Conservation (phyloP, 2,797 vertebrate species). For the Trachops cirrhosus region DNA sequence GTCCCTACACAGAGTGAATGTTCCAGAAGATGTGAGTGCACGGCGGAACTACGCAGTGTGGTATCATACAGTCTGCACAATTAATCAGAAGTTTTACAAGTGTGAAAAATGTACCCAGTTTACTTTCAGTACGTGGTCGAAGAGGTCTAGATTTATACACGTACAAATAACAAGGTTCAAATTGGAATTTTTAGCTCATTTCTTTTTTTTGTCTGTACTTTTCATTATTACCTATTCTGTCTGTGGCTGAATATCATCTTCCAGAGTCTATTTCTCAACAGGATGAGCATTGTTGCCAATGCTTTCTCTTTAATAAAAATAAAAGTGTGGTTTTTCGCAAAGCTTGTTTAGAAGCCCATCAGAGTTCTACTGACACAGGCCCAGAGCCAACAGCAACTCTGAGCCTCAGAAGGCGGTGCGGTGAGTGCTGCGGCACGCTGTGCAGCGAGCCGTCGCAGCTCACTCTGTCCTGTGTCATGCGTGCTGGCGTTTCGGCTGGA, state of each 20-base stretch:
- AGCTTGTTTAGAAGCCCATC: background rate
- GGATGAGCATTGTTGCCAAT: background rate
- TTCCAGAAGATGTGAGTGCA: background rate
- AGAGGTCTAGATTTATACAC: background rate
- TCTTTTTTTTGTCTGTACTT: background rate
- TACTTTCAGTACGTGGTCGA: background rate
- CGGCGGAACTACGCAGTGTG: background rate
- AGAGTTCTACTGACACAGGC: background rate
- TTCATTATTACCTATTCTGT: background rate
- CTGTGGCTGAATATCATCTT: background rate
- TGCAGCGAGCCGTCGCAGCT: background rate
- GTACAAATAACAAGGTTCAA: background rate
- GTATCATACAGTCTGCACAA: background rate
- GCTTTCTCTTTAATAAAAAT: background rate
- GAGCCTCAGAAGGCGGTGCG: background rate
- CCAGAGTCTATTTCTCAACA: background rate
- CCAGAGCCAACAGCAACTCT: background rate
- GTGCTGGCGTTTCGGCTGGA: background rate
- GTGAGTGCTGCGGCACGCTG: background rate
- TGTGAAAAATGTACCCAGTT: background rate
- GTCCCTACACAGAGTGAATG: background rate
- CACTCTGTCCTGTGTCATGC: background rate
- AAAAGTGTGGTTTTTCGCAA: background rate
- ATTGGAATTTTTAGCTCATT: background rate
- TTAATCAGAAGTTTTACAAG: background rate